Evolutionary conservation across 2,888 invertebrate genomes (phyloP), one percentile per base, ranked within the genome.

Genomic region (Tachina grossa): DNA sequence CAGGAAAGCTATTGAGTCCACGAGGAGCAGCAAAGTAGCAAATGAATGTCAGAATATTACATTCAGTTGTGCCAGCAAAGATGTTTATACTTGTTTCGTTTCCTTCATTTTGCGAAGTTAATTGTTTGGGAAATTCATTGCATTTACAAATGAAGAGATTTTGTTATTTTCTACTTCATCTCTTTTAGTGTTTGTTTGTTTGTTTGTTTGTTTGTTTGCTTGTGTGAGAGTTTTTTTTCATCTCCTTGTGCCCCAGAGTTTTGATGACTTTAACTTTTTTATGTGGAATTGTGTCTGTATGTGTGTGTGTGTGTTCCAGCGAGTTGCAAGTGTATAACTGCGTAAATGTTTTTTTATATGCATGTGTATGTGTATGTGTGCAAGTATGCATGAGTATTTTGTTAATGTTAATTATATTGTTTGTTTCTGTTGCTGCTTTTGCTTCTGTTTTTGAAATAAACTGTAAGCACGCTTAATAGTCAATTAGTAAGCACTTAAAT

Each of bases 81-180:
- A 65, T 59, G 65, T 72, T 78, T 47, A 66, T 83, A 68, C 49
- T 75, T 65, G 63, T 79, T 69, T 63, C 55, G 63, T 76, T 72
- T 77, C 61, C 53, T 77, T 72, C 75, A 31, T 85, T 85, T 79
- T 59, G 59, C 79, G 22, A 75, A 83, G 83, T 83, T 85, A 83
- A 85, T 85, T 85, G 85, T 85, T 83, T 80, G 85, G 85, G 85
- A 85, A 85, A 85, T 85, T 85, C 85, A 85, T 85, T 85, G 85
- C 85, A 85, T 83, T 85, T 85, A 63, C 85, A 85, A 85, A 78
- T 82, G 78, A 74, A 82, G 69, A 82, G 85, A 85, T 85, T 78
- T 63, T 47, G 53, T 49, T 55, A 16, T 19, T 66, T 66, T 45
- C 10, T 39, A 2, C 22, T 47, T 55, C 41, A 43, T 55, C 57